Conservation (phyloP, 2,888 invertebrate species). For the Poecilobothrus nobilitatus region DNA sequence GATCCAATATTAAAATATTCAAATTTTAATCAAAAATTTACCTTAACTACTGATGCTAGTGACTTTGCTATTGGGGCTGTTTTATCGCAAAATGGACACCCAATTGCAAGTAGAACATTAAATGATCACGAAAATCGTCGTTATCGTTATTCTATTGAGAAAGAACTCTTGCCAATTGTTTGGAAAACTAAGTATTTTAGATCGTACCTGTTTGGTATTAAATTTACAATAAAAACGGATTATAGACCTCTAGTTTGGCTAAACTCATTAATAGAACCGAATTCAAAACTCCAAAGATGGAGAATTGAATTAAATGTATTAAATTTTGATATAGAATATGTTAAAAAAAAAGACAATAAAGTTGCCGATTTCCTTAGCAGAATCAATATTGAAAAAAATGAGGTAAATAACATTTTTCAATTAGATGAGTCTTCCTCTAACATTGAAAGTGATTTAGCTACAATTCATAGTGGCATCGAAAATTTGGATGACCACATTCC, state of each 20-base stretch:
- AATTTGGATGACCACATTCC: too few relatives aligned
- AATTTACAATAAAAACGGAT: constrained; percentile 37
- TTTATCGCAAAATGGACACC: constrained; percentile 25
- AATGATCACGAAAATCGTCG: constrained; percentile 25
- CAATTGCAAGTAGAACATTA: constrained; percentile 28
- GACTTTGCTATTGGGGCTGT: neutral
- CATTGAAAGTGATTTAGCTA: too few relatives aligned
- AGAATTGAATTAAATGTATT: constrained; percentile 31
- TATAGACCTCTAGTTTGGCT: constrained; percentile 35
- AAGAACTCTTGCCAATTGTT: constrained; percentile 33
- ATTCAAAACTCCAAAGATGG: constrained; percentile 35
- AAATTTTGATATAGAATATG: constrained; percentile 30
- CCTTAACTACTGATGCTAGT: neutral
- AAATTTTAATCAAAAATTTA: too few relatives aligned
- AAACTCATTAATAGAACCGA: constrained; percentile 40
- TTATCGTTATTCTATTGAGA: constrained; percentile 32
- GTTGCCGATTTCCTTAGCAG: constrained; percentile 18
- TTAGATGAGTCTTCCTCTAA: too few relatives aligned
- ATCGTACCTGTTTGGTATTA: constrained; percentile 33
- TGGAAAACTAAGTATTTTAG: constrained; percentile 34
- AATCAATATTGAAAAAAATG: too few relatives aligned
- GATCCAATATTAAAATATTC: neutral
- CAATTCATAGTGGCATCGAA: too few relatives aligned
- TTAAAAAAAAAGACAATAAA: constrained; percentile 22
- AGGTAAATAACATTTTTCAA: too few relatives aligned